Evolutionary conservation across 2,113 vertebrate genomes (phyloP).

Genomic region (Terrapene triunguis): DNA sequence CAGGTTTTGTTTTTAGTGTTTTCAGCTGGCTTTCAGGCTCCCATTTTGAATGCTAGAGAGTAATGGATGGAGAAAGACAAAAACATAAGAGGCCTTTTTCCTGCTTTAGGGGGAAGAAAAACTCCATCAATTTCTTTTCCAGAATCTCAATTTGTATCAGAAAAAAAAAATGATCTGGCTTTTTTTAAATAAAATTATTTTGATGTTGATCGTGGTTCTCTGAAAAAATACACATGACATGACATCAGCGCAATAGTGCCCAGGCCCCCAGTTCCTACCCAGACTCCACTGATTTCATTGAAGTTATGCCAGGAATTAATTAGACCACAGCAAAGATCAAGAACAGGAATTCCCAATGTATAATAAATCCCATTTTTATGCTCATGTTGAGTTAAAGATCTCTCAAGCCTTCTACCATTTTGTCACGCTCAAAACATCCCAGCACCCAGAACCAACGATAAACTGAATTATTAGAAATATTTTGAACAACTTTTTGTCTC

Average conservation of each 20-base stretch:
- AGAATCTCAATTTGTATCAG: rapidly evolving
- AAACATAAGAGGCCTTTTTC: neutral
- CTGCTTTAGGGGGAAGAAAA: neutral
- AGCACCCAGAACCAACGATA: neutral
- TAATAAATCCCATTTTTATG: neutral
- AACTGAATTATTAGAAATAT: conserved; percentile 26
- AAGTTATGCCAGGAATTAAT: neutral
- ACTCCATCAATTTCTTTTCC: rapidly evolving
- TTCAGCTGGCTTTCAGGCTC: rapidly evolving
- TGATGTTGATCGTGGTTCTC: neutral
- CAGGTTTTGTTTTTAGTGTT: rapidly evolving
- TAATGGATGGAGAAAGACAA: neutral
- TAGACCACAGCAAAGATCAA: neutral
- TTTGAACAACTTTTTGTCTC: neutral
- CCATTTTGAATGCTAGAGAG: neutral
- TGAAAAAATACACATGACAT: neutral
- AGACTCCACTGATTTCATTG: neutral
- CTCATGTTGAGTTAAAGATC: neutral
- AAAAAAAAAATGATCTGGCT: rapidly evolving
- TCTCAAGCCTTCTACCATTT: rapidly evolving
- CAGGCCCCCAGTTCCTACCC: neutral
- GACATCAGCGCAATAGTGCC: rapidly evolving
- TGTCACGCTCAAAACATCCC: neutral
- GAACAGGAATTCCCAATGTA: neutral
- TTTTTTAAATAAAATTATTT: neutral